Conservation (phyloP, 2,113 vertebrate species). For the Hylia prasina region DNA sequence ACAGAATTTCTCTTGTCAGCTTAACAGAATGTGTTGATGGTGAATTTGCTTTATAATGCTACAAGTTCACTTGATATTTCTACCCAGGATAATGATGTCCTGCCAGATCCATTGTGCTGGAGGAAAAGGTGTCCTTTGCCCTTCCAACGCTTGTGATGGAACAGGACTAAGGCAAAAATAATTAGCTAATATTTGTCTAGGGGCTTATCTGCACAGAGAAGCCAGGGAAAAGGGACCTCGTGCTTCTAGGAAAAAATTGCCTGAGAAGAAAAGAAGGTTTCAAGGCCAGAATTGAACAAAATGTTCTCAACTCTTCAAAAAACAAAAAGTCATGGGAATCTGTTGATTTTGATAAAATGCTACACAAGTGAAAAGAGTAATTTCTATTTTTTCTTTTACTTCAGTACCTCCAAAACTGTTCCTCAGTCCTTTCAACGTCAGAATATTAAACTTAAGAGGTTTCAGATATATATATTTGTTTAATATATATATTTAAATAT, state of each 20-base stretch:
- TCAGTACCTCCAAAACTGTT: neutral
- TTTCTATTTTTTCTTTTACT: neutral
- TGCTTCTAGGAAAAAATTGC: constrained; percentile 29
- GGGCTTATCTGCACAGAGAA: neutral
- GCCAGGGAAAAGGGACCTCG: neutral
- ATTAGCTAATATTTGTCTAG: constrained; percentile 21
- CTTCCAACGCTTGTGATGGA: neutral
- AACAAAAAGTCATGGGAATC: neutral
- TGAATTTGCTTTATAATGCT: neutral
- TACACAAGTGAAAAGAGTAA: neutral
- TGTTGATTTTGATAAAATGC: neutral
- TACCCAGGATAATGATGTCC: neutral
- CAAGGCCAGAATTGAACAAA: neutral
- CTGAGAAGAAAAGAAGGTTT: neutral
- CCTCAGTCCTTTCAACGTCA: neutral
- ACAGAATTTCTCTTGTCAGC: neutral
- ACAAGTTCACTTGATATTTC: neutral
- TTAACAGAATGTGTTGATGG: neutral
- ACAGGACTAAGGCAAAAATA: neutral
- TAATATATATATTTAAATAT: neutral
- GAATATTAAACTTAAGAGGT: neutral
- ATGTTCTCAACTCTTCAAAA: neutral
- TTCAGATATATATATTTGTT: neutral
- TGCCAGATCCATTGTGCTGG: neutral
- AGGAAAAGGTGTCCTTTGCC: constrained; percentile 1